Percentiles rank a stretch among this genome's conserved stretches.
Evolutionary conservation across 1,140 invertebrate species (phyloP).

Genomic region (Neodiprion lecontei): DNA sequence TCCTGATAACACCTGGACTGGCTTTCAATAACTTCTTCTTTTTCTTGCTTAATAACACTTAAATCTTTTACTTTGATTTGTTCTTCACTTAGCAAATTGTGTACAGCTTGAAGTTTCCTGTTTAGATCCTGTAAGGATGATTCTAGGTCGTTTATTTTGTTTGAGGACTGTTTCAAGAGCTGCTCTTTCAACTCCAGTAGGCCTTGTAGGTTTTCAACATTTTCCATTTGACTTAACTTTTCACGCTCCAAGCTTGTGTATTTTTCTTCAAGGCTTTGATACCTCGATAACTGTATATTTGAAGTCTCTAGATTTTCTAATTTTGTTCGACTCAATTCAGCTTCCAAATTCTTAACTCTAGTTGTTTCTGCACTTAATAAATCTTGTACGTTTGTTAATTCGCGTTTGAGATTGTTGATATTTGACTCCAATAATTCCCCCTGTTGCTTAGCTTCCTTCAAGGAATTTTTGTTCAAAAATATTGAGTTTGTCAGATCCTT

Average conservation of each 20-base stretch:
- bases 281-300: constrained; percentile 31
- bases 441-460: background rate
- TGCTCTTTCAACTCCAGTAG: constrained; percentile 6
- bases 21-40: constrained; percentile 6
- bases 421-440: background rate
- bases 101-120: background rate
- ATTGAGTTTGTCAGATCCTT: background rate
- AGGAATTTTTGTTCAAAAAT: background rate
- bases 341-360: background rate
- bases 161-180: background rate
- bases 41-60: background rate
- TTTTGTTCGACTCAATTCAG: background rate
- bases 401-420: background rate
- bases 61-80: background rate
- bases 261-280: constrained; percentile 1
- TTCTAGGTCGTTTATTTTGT: background rate
- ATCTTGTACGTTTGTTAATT: background rate
- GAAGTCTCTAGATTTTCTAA: constrained; percentile 19
- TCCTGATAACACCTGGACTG: background rate
- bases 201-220: constrained; percentile 12
- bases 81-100: background rate
- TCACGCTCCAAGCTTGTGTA: constrained; percentile 8
- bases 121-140: background rate
- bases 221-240: background rate
- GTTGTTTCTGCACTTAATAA: background rate